Conservation (phyloP, 2,113 vertebrate genomes). For the Chlamydotis undulata region DNA sequence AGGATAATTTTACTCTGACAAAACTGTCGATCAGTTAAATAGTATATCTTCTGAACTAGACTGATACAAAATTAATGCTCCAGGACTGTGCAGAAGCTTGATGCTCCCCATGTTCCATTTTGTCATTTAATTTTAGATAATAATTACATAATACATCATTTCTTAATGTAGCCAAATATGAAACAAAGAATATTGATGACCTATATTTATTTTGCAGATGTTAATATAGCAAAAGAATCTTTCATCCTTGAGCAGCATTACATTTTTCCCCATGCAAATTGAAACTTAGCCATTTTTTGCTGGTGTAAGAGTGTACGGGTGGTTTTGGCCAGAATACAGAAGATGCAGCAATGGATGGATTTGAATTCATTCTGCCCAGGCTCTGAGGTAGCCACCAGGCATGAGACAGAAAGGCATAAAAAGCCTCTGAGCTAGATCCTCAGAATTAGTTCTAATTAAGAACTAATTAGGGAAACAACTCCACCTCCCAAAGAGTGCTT, state of each 20-base stretch:
- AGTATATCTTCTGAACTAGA: neutral
- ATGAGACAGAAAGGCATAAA: neutral
- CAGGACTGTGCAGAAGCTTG: neutral
- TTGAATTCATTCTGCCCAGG: neutral
- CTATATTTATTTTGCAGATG: slow-evolving; percentile 22
- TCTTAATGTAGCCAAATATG: slow-evolving; percentile 32
- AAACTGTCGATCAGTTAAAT: neutral
- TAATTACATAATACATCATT: slow-evolving; percentile 50
- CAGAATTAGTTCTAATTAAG: neutral
- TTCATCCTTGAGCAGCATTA: neutral
- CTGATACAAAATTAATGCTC: neutral
- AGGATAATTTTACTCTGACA: neutral
- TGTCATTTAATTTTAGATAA: slow-evolving; percentile 48
- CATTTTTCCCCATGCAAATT: neutral
- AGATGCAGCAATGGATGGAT: neutral
- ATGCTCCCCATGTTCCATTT: slow-evolving; percentile 12
- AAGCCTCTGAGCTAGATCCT: neutral
- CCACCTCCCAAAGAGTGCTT: neutral
- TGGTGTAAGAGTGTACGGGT: neutral
- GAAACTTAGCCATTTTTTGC: neutral
- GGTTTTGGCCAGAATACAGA: neutral
- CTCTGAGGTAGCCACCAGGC: neutral
- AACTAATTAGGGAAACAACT: neutral
- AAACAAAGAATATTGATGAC: slow-evolving; percentile 48
- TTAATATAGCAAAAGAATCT: neutral